phyloP scores from a whole-genome alignment of 2,888 invertebrate genomes.

The Odontomyia ornata region DNA sequence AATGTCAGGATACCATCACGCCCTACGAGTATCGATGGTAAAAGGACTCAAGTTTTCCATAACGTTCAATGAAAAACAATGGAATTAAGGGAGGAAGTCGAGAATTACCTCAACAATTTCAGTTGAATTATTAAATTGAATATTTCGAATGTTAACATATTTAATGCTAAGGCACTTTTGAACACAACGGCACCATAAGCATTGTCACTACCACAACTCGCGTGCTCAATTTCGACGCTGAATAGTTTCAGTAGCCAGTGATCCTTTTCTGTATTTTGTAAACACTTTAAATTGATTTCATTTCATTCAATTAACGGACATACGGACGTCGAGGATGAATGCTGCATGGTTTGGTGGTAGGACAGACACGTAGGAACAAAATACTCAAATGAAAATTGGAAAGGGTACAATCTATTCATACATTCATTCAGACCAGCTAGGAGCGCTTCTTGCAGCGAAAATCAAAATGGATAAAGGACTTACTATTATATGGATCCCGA shows the following conservation, averaged over 20 bases:
- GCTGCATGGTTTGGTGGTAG: too few relatives aligned
- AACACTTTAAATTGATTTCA: conserved; percentile 42
- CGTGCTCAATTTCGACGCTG: neutral
- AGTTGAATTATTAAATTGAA: too few relatives aligned
- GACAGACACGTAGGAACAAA: conserved; percentile 10
- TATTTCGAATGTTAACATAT: too few relatives aligned
- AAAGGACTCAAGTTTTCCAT: too few relatives aligned
- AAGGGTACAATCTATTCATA: neutral
- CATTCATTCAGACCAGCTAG: neutral
- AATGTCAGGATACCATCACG: too few relatives aligned
- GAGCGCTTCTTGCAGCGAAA: neutral
- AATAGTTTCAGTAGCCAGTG: conserved; percentile 15
- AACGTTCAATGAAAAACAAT: too few relatives aligned
- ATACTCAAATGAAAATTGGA: conserved; percentile 17
- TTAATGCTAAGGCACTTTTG: too few relatives aligned
- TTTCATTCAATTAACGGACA: conserved; percentile 30
- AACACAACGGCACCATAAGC: too few relatives aligned
- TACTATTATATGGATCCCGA: conserved; percentile 17
- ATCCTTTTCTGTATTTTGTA: conserved; percentile 39
- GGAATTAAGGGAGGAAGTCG: too few relatives aligned
- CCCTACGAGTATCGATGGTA: too few relatives aligned
- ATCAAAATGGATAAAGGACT: conserved; percentile 24
- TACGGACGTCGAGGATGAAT: conserved; percentile 1
- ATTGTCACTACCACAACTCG: too few relatives aligned
- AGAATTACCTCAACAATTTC: too few relatives aligned